phyloP scores from a whole-genome alignment of 2,797 vertebrate genomes.

The Phaenicophaeus curvirostris region DNA sequence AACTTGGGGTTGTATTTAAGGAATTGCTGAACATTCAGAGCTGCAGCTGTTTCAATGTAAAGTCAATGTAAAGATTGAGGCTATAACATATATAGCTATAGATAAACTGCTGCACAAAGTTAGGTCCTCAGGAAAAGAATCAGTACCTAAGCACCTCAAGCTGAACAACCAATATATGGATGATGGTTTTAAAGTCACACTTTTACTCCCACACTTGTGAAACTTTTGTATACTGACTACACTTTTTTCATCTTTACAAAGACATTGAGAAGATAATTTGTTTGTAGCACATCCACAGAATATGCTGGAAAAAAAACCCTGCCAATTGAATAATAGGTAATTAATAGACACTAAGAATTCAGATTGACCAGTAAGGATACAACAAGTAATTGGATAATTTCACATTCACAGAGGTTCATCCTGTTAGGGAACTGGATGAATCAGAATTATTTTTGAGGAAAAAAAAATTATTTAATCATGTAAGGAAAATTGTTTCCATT shows the following conservation, averaged over 20 bases:
- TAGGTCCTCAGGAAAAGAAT: slow-evolving; percentile 26
- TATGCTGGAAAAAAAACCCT: neutral
- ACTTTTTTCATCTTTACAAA: neutral
- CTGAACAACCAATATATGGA: neutral
- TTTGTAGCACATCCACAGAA: neutral
- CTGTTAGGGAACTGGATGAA: neutral
- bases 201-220: neutral
- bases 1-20: slow-evolving; percentile 51
- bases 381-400: neutral
- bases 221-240: neutral
- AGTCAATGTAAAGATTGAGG: slow-evolving; percentile 41
- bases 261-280: neutral
- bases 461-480: neutral
- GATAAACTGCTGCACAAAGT: slow-evolving; percentile 47
- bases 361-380: neutral
- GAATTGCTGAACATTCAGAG: slow-evolving; percentile 61
- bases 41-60: slow-evolving; percentile 61
- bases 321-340: neutral
- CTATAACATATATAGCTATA: slow-evolving; percentile 46
- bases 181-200: neutral
- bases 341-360: neutral
- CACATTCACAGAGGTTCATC: neutral
- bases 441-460: neutral
- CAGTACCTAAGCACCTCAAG: slow-evolving; percentile 18
- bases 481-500: neutral